phyloP scores from a whole-genome alignment of 2,113 vertebrate species.

The Pyrgilauda ruficollis region DNA sequence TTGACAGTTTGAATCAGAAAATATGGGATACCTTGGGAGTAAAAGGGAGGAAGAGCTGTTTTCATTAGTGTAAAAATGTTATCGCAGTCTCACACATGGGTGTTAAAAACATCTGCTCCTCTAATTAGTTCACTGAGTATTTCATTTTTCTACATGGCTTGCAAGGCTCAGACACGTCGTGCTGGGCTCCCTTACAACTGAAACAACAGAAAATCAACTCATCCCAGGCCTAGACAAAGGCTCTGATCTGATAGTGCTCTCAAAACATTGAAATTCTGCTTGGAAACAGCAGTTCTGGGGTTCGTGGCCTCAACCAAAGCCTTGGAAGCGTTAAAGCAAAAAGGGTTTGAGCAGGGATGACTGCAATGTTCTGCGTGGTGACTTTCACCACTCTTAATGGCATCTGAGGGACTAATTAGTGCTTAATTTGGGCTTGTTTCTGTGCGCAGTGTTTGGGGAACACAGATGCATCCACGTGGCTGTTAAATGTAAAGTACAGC shows the following conservation, averaged over 20 bases:
- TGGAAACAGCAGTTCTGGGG: not conserved
- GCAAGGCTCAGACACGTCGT: not conserved
- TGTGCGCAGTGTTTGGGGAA: not conserved
- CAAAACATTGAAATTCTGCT: not conserved
- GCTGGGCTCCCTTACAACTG: not conserved
- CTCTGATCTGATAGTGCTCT: not conserved
- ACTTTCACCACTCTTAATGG: not conserved
- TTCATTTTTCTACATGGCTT: constrained; percentile 25
- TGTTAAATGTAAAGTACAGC: accelerated
- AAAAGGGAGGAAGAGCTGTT: not conserved
- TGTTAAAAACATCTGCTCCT: constrained; percentile 43
- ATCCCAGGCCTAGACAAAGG: not conserved
- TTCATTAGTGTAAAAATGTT: not conserved
- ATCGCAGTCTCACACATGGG: not conserved
- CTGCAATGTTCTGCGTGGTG: not conserved
- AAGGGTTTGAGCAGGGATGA: not conserved
- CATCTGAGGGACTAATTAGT: not conserved
- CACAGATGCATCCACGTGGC: accelerated
- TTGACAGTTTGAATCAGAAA: not conserved
- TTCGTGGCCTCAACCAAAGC: not conserved
- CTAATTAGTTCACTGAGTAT: constrained; percentile 19
- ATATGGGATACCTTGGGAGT: not conserved
- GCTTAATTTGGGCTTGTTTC: not conserved
- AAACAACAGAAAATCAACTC: not conserved
- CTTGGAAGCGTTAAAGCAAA: not conserved